Evolutionary conservation across 1,140 invertebrate genomes (phyloP).

Genomic region (Eueides isabella): DNA sequence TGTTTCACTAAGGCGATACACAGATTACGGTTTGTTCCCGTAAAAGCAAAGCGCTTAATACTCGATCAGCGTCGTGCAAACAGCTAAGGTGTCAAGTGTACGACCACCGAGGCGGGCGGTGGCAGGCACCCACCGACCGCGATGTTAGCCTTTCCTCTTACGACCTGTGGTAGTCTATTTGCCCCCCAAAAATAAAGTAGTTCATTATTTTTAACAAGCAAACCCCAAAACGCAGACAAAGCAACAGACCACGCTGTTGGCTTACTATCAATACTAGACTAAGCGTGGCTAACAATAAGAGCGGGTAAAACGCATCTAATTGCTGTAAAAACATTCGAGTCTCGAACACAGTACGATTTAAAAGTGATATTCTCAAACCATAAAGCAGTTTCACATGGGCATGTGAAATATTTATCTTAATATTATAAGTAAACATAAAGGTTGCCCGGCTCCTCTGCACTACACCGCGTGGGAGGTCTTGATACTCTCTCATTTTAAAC

Average conservation of each 20-base stretch:
- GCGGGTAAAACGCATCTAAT: conserved; percentile 76
- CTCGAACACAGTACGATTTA: conserved; percentile 74
- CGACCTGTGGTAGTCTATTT: conserved; percentile 72
- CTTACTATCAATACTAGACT: conserved; percentile 59
- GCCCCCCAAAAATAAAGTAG: conserved; percentile 76
- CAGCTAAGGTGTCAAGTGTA: conserved; percentile 54
- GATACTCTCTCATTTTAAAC: conserved; percentile 45
- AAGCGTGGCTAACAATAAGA: conserved; percentile 63
- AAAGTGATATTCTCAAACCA: conserved; percentile 79
- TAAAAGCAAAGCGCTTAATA: conserved; percentile 27
- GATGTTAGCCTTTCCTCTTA: conserved; percentile 64
- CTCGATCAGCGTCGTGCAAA: conserved; percentile 37
- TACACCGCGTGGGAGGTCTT: conserved; percentile 50
- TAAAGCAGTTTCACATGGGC: conserved; percentile 78
- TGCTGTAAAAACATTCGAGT: conserved; percentile 77
- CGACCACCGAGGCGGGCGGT: conserved; percentile 49
- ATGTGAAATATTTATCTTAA: conserved; percentile 82
- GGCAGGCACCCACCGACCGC: conserved; percentile 37
- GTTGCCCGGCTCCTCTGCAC: conserved; percentile 49
- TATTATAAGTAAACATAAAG: conserved; percentile 81
- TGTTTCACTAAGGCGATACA: conserved; percentile 17
- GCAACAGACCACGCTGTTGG: conserved; percentile 53
- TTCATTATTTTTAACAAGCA: conserved; percentile 77
- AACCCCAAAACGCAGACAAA: conserved; percentile 65
- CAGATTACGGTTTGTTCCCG: conserved; percentile 27